phyloP scores from a whole-genome alignment of 2,888 invertebrate species.

The Sinopyrophorus schimmeli region DNA sequence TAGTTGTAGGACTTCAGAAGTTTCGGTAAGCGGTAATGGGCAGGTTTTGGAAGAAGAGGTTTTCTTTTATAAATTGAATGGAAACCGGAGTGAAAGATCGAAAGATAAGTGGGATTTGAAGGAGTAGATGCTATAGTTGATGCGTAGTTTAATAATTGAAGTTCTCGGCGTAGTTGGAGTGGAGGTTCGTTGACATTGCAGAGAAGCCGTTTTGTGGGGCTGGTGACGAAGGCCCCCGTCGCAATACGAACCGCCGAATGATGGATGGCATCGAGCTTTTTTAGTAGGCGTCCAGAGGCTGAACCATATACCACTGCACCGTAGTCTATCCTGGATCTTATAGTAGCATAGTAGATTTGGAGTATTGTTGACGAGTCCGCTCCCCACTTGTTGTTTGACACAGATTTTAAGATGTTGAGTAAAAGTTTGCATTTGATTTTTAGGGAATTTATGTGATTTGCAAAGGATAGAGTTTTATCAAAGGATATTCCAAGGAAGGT shows the following conservation, averaged over 20 bases:
- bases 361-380: not conserved
- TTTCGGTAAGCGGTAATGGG: no score
- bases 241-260: not conserved
- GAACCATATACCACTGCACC: not conserved
- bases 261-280: not conserved
- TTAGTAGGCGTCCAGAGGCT: not conserved
- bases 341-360: not conserved
- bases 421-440: no score
- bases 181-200: slow-evolving; percentile 3
- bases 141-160: slow-evolving; percentile 1
- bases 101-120: slow-evolving; percentile 5
- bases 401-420: not conserved
- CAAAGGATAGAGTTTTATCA: slow-evolving; percentile 28
- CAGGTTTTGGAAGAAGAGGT: no score
- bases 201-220: not conserved
- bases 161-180: not conserved
- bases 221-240: not conserved
- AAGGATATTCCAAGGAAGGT: slow-evolving; percentile 27
- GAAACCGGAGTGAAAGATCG: no score
- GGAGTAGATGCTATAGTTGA: slow-evolving; percentile 2
- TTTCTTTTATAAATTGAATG: no score
- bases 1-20: no score
- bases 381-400: not conserved
- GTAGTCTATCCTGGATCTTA: slow-evolving; percentile 1
- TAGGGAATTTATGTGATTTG: slow-evolving; percentile 20